phyloP scores from a whole-genome alignment of 2,888 invertebrate species.

The Cosmorhoe ocellata region DNA sequence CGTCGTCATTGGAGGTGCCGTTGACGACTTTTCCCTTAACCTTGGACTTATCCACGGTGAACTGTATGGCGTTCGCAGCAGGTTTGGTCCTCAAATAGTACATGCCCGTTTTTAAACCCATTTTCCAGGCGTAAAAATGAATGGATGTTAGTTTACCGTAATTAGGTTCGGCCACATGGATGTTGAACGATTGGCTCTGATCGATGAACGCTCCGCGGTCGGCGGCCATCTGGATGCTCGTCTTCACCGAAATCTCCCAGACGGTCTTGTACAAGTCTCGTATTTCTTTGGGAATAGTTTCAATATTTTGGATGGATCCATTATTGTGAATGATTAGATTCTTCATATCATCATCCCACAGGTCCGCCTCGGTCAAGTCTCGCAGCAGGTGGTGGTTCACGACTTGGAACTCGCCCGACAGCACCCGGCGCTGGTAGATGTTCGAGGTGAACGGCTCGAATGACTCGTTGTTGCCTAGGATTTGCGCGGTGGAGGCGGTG shows the following conservation, averaged over 20 bases:
- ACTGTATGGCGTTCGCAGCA: conserved; percentile 97
- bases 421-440: conserved; percentile 95
- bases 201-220: conserved; percentile 99
- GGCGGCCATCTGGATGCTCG: conserved; percentile 97
- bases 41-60: conserved; percentile 94
- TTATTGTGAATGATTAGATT: conserved; percentile 94
- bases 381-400: conserved; percentile 97
- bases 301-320: conserved; percentile 96
- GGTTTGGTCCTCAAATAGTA: conserved; percentile 98
- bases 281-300: conserved; percentile 91
- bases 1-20: conserved; percentile 59
- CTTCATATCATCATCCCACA: conserved; percentile 98
- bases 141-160: conserved; percentile 97
- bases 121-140: conserved; percentile 99
- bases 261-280: conserved; percentile 97
- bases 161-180: conserved; percentile 97
- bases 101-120: conserved; percentile 99
- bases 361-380: conserved; percentile 93
- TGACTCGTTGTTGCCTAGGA: conserved; percentile 99
- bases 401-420: conserved; percentile 97
- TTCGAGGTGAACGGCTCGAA: conserved; percentile 99
- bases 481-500: conserved; percentile 99
- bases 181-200: conserved; percentile 98
- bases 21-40: conserved; percentile 48
- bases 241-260: conserved; percentile 98